Base-by-base conservation (phyloP, 2,888 invertebrate species). In the Aethes cnicana region DNA sequence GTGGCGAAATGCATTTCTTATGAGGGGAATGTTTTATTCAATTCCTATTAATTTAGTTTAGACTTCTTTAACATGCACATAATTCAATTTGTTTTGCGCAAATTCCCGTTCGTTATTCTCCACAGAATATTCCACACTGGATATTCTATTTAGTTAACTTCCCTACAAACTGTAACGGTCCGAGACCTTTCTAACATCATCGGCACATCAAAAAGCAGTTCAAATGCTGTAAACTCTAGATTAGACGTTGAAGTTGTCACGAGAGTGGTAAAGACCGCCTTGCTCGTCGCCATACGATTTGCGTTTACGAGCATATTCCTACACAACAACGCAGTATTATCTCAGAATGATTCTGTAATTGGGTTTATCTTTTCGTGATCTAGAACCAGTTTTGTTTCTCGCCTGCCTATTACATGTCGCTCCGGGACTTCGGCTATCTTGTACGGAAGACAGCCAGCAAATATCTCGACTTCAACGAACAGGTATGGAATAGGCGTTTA, bases 281-380 rank as follows among this genome's bases (percentile, higher is more conserved):
- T 35, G 11, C 26, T 23, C 28, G 46, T 20, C 44, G 39, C 44
- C 30, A 14, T 46, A 32, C 32, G 14, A 44, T 52, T 55, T 57
- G 46, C 47, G 52, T 66, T 42, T 54, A 54, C 48, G 53, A 56
- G 47, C 47, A 39, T 61, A 55, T 65, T 59, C 61, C 21, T 35
- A 35, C 12, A 43, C 39, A 49, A 47, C 42, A 32, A 36, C 42
- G 23, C 44, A 50, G 53, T 43, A 46, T 41, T 59, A 61, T 64
- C 55, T 55, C 46, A 35, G 50, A 52, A 50, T 36, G 56, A 53
- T 61, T 63, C 61, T 59, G 59, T 64, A 64, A 62, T 67, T 64
- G 66, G 63, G 42, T 62, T 62, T 62, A 68, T 67, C 63, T 59
- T 43, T 41, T 20, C 48, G 37, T 30, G 52, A 61, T 64, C 63